Evolutionary conservation across 1,140 invertebrate species (phyloP).

Genomic region (Batillaria attramentaria): DNA sequence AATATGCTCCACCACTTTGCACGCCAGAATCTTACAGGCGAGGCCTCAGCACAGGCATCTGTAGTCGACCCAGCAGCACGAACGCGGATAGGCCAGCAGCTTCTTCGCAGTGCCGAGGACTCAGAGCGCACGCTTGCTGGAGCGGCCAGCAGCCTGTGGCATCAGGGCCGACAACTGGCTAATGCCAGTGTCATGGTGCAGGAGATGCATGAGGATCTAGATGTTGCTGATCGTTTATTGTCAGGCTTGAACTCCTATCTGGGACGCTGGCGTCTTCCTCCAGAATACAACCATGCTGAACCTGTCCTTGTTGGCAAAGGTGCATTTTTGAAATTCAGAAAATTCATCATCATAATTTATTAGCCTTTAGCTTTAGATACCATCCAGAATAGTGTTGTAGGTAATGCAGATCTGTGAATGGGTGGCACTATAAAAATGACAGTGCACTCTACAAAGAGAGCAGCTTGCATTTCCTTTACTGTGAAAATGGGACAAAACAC

Average conservation of each 20-base stretch:
- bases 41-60: background rate
- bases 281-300: background rate
- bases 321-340: too few species aligned
- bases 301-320: slow-evolving; percentile 3
- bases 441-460: background rate
- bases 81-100: slow-evolving; percentile 14
- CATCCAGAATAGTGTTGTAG: background rate
- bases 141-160: background rate
- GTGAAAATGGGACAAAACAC: too few species aligned
- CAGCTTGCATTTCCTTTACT: background rate
- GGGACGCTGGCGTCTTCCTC: slow-evolving; percentile 21
- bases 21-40: background rate
- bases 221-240: slow-evolving; percentile 20
- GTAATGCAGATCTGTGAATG: background rate
- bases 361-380: background rate
- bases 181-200: background rate
- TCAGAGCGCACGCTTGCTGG: slow-evolving; percentile 22
- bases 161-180: slow-evolving; percentile 16
- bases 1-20: slow-evolving; percentile 16
- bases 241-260: slow-evolving; percentile 9
- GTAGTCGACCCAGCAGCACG: background rate
- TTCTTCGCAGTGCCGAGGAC: slow-evolving; percentile 18
- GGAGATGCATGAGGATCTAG: slow-evolving; percentile 25
- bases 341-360: background rate
- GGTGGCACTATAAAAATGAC: too few species aligned